Evolutionary conservation across 2,113 vertebrate genomes (phyloP).

Genomic region (Marcusenius ussheri): DNA sequence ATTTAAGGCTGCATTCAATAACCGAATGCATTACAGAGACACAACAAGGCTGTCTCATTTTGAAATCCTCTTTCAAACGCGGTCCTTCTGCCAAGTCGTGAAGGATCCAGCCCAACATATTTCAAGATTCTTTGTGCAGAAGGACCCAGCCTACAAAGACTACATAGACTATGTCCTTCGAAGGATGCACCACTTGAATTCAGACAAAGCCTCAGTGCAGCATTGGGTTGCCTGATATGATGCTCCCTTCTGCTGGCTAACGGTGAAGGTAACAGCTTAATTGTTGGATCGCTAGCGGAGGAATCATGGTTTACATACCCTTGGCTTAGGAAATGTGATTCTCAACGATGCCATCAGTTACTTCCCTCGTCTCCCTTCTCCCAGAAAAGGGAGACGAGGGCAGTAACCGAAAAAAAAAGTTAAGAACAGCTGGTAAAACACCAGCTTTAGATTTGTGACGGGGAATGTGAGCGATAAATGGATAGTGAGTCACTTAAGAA

Average conservation of each 20-base stretch:
- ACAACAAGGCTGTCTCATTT: neutral
- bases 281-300: slow-evolving; percentile 7
- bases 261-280: neutral
- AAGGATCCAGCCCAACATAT: neutral
- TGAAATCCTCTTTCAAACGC: neutral
- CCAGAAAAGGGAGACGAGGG: too few relatives aligned
- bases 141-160: neutral
- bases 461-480: too few relatives aligned
- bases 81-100: neutral
- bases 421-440: too few relatives aligned
- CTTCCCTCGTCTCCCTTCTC: too few relatives aligned
- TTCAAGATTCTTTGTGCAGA: neutral
- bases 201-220: neutral
- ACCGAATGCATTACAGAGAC: neutral
- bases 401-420: too few relatives aligned
- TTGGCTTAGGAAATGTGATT: neutral
- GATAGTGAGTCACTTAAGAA: too few relatives aligned
- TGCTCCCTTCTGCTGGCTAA: neutral
- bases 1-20: neutral
- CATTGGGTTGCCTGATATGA: neutral
- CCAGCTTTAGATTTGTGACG: too few relatives aligned
- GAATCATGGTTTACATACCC: neutral
- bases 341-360: neutral
- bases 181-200: neutral
- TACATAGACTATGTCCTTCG: neutral